phyloP scores from a whole-genome alignment of 2,888 invertebrate genomes.

The Dilophus febrilis region DNA sequence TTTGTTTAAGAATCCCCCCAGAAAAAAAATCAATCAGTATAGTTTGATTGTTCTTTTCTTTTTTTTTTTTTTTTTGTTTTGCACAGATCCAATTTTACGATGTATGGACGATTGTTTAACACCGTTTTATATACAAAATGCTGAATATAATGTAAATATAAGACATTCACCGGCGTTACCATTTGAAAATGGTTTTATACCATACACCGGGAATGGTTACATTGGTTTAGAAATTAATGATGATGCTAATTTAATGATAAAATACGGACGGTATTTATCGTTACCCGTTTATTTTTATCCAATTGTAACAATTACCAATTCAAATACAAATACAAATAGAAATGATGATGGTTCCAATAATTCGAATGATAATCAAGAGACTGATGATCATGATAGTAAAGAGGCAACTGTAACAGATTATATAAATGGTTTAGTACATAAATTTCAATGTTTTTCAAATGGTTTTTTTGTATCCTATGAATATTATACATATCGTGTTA shows the following conservation, averaged over 20 bases:
- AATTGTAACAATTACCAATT: constrained; percentile 34
- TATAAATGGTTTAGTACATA: constrained; percentile 43
- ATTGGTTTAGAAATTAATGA: constrained; percentile 46
- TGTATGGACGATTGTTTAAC: constrained; percentile 50
- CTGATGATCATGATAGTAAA: background rate
- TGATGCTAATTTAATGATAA: constrained; percentile 48
- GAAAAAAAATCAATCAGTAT: no score
- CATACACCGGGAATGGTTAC: constrained; percentile 60
- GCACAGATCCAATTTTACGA: constrained; percentile 35
- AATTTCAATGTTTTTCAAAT: constrained; percentile 49
- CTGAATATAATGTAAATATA: constrained; percentile 51
- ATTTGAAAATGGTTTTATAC: constrained; percentile 43
- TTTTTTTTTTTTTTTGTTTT: constrained; percentile 1
- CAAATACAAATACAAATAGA: constrained; percentile 36
- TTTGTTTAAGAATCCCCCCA: background rate
- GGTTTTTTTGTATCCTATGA: constrained; percentile 45
- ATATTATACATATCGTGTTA: constrained; percentile 63
- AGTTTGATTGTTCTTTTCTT: background rate
- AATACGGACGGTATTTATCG: constrained; percentile 45
- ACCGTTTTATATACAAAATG: constrained; percentile 39
- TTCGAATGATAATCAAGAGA: no score
- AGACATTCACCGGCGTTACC: constrained; percentile 37
- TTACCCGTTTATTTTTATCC: constrained; percentile 51
- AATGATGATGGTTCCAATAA: no score
- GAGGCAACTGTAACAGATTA: constrained; percentile 56